Evolutionary conservation across 2,888 invertebrate genomes (phyloP), one percentile per base, ranked within the genome.

Genomic region (Tyria jacobaeae): DNA sequence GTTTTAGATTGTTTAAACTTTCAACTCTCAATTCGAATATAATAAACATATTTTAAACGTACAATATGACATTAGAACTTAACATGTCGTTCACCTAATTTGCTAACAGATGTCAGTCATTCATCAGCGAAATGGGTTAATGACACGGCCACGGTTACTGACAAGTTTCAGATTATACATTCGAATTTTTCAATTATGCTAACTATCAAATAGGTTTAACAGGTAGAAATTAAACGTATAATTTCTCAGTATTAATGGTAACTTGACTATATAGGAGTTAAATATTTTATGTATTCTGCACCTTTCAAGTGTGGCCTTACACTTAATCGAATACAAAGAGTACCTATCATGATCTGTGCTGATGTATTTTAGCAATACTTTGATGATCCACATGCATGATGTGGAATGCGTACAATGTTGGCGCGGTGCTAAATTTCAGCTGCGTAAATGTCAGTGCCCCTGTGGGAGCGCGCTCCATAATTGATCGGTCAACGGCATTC

Each of bases 381-480:
- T 84, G 84, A 84, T 82, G 85, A 73, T 76, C 63, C 72, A 73
- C 73, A 79, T 75, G 73, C 76, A 68, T 65, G 74, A 39, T 53
- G 54, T 47, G 85, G 89, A 84, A 90, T 89, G 89, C 80, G 50
- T 48, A 60, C 75, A 78, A 81, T 81, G 84, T 83, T 82, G 83
- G 83, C 82, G 76, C 83, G 68, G 74, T 79, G 84, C 86, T 89
- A 85, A 86, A 86, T 87, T 86, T 84, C 81, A 80, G 82, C 78
- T 80, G 80, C 75, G 81, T 79, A 90, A 91, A 91, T 91, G 91
- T 90, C 90, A 91, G 86, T 88, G 87, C 82, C 82, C 85, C 81
- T 74, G 66, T 63, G 75, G 68, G 66, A 62, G 69, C 73, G 65
- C 70, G 75, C 78, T 82, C 85, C 87, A 87, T 86, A 87, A 86